Percentiles rank a stretch among this genome's conserved stretches.
Evolutionary conservation across 2,888 invertebrate genomes (phyloP).

Genomic region (Oligia fasciuncula): DNA sequence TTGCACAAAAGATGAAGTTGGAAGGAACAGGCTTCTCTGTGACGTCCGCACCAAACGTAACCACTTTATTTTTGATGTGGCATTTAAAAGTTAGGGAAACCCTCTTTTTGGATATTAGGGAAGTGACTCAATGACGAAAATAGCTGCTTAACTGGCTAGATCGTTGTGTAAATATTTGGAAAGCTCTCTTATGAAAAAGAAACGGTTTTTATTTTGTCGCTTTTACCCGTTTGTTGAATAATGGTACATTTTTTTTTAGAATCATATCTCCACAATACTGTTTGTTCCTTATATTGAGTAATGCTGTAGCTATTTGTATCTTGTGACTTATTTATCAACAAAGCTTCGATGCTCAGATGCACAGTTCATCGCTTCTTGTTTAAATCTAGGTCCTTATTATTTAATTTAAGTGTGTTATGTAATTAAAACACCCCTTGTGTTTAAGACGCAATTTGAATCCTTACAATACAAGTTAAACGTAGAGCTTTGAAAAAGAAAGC

Average conservation of each 20-base stretch:
- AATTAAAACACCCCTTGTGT: not conserved
- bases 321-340: not conserved
- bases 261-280: not conserved
- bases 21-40: conserved; percentile 66
- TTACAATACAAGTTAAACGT: not conserved
- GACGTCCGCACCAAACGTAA: conserved; percentile 66
- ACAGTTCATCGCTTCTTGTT: not conserved
- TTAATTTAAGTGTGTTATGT: not conserved
- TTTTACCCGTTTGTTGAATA: conserved; percentile 6
- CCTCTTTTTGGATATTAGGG: conserved; percentile 11
- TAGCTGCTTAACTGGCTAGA: conserved; percentile 37
- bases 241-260: conserved; percentile 12
- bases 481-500: not conserved
- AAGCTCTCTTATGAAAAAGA: conserved; percentile 19
- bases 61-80: conserved; percentile 42
- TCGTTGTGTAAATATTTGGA: conserved; percentile 31
- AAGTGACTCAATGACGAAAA: conserved; percentile 26
- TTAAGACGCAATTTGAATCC: not conserved
- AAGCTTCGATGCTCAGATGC: not conserved
- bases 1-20: conserved; percentile 45
- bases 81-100: conserved; percentile 45
- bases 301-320: not conserved
- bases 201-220: not conserved
- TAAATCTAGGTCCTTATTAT: not conserved
- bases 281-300: not conserved